These are phyloP conservation scores for Tachysurus vachellii DNA, from an alignment of 2,113 vertebrate genomes.

Conservation along the genomic window DNA sequence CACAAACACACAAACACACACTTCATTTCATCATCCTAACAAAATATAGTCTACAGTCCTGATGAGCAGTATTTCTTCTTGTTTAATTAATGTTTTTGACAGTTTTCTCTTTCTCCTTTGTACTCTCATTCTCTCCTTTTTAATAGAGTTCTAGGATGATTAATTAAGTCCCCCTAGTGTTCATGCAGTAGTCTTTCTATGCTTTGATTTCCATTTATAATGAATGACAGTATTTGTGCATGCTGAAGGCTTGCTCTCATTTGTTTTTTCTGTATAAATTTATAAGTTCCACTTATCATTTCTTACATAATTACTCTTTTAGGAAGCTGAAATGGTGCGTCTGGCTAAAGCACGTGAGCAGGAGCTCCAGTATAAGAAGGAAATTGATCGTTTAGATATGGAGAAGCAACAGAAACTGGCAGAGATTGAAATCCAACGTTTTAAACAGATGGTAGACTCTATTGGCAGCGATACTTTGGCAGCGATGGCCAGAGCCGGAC, in stretches of 20 bases:
- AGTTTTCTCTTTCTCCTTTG: conserved; percentile 3
- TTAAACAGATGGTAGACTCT: conserved; percentile 72
- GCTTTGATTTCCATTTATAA: background rate
- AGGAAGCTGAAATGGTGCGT: conserved; percentile 82
- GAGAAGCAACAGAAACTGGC: conserved; percentile 74
- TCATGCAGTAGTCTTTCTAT: background rate
- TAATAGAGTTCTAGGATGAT: background rate
- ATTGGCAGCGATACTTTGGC: conserved; percentile 77
- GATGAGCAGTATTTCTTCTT: background rate
- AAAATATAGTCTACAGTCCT: background rate
- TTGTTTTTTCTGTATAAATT: background rate
- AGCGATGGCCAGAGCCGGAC: conserved; percentile 82
- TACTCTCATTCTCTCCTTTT: background rate
- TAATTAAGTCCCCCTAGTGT: background rate
- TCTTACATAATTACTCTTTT: background rate
- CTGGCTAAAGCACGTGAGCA: conserved; percentile 77
- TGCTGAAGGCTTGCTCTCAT: background rate
- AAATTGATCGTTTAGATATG: conserved; percentile 76
- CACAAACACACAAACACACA: background rate
- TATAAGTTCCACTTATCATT: background rate
- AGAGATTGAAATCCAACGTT: conserved; percentile 75
- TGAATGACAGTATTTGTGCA: background rate
- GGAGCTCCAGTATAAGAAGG: conserved; percentile 76
- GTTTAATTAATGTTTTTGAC: background rate
- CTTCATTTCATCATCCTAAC: background rate